These are phyloP conservation scores for Dinomys branickii DNA, from an alignment of 2,113 vertebrate species.

Conservation along the genomic window DNA sequence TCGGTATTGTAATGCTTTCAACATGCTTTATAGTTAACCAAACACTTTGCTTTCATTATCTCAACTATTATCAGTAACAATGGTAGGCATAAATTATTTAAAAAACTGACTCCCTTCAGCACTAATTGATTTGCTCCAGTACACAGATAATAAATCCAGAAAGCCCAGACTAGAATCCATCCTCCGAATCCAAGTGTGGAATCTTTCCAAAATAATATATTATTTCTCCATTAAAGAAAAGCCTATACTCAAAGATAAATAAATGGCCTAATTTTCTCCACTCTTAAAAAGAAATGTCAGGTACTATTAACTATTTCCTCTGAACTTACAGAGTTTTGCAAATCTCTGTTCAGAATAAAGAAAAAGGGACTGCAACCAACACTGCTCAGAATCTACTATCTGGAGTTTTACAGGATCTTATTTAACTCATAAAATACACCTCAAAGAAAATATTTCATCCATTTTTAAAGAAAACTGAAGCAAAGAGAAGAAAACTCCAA, in stretches of 20 bases:
- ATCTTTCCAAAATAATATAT: background rate
- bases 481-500: background rate
- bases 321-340: constrained; percentile 28
- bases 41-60: constrained; percentile 36
- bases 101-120: background rate
- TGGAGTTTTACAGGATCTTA: background rate
- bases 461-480: constrained; percentile 35
- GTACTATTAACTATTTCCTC: background rate
- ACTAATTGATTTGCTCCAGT: background rate
- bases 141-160: background rate
- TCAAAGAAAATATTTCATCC: background rate
- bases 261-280: background rate
- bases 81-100: background rate
- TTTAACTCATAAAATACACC: background rate
- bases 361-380: background rate
- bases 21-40: constrained; percentile 26
- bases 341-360: constrained; percentile 15
- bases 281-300: background rate
- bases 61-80: constrained; percentile 32
- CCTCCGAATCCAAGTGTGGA: constrained; percentile 3
- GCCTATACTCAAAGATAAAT: background rate
- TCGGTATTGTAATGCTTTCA: background rate
- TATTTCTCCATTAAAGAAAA: constrained; percentile 12
- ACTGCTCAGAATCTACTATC: background rate
- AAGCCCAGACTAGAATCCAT: background rate